These are phyloP conservation scores for Eupithecia insigniata DNA, from an alignment of 2,888 invertebrate genomes.

Conservation along the genomic window DNA sequence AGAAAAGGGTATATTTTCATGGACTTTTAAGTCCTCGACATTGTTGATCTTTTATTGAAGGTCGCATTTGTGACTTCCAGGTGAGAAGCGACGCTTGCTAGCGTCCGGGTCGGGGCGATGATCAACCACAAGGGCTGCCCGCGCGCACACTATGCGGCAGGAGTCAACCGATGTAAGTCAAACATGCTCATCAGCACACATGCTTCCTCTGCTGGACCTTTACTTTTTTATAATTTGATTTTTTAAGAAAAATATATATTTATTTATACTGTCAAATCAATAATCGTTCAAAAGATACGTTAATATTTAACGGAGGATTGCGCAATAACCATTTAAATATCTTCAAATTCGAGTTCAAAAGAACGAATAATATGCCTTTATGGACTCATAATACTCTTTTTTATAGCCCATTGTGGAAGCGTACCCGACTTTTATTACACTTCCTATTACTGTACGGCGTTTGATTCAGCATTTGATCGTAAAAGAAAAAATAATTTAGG, in stretches of 20 bases:
- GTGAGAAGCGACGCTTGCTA: slow-evolving; percentile 64
- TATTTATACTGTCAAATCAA: too few relatives aligned
- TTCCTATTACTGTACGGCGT: slow-evolving; percentile 5
- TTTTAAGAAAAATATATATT: too few relatives aligned
- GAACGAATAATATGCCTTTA: slow-evolving; percentile 6
- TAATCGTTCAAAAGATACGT: background rate
- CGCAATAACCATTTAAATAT: slow-evolving; percentile 5
- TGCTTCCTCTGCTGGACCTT: too few relatives aligned
- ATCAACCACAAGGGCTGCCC: slow-evolving; percentile 76
- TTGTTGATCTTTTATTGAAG: background rate
- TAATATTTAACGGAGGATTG: background rate
- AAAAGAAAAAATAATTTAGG: background rate
- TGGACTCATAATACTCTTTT: slow-evolving; percentile 11
- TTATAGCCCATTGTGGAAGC: slow-evolving; percentile 14
- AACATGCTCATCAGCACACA: background rate
- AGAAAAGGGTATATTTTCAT: background rate
- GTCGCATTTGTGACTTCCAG: slow-evolving; percentile 49
- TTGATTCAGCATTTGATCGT: slow-evolving; percentile 13
- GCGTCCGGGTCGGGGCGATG: slow-evolving; percentile 74
- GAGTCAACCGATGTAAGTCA: slow-evolving; percentile 78
- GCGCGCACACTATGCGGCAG: slow-evolving; percentile 80
- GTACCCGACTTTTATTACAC: slow-evolving; percentile 1
- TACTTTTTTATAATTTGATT: too few relatives aligned
- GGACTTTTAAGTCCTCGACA: background rate
- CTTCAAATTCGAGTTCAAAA: slow-evolving; percentile 1